Base-by-base conservation (phyloP, 2,888 invertebrate genomes). In the Drosophila helvetica region DNA sequence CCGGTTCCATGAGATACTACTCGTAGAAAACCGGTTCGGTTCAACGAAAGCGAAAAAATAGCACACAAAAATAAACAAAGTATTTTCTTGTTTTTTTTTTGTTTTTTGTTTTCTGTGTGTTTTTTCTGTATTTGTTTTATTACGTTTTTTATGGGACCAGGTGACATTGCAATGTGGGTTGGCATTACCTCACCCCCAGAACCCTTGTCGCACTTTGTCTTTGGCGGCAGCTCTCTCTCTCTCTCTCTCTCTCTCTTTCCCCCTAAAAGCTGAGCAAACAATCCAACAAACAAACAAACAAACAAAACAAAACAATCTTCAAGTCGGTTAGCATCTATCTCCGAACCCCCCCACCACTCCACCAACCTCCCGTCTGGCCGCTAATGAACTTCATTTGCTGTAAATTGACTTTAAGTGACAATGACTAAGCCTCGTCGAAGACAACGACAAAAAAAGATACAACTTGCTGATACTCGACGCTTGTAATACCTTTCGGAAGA, bases 401-500 rank as follows among this genome's bases (percentile, higher is more conserved):
- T 55, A 78, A 80, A 75, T 78, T 73, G 66, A 60, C 63, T 64
- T 65, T 48, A 70, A 76, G 71, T 71, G 85, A 78, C 79, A 84
- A 78, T 73, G 63, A 59, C 80, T 60, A 60, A 60, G 59, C 18
- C 43, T 30, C 25, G 51, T n/a, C 17, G 58, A 18, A 19, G 25
- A 51, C n/a, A 46, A 56, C 19, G 47, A 30, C n/a, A 56, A 19
- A 73, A 61, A 77, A 42, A 15, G n/a, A 22, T 5, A 78, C 73
- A 45, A 27, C 15, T 1, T 9, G 25, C 6, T 4, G n/a, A 48
- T n/a, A 22, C 7, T 38, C 38, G 38, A 38, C n/a, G 7, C n/a
- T 6, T n/a, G 38, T 6, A 15, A 38, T 38, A 38, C 38, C 38
- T n/a, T 15, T 15, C 6, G 15, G 15, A 15, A 2, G 15, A 15